A percentile compares a stretch with the other conserved stretches of the same genome.
Conservation (phyloP, 2,888 invertebrate species). For the Cantharis rufa region DNA sequence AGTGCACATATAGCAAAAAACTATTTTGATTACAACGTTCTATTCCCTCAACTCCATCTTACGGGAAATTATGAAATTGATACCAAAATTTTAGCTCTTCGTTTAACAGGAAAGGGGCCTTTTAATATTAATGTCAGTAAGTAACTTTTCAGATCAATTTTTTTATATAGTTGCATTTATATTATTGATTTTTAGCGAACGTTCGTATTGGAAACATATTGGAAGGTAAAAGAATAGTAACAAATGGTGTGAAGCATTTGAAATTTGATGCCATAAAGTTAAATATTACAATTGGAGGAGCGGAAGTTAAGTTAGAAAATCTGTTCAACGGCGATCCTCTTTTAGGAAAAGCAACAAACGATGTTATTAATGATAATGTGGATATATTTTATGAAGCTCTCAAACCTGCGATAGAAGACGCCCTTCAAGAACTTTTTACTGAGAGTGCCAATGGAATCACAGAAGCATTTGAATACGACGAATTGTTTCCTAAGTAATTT, state of each 20-base stretch:
- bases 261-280: slow-evolving; percentile 68
- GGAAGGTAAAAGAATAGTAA: slow-evolving; percentile 63
- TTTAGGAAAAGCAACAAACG: too few relatives aligned
- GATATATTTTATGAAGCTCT: too few relatives aligned
- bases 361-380: too few relatives aligned
- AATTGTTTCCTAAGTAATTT: too few relatives aligned
- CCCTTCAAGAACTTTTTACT: too few relatives aligned
- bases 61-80: slow-evolving; percentile 13
- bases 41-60: background rate
- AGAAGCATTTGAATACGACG: too few relatives aligned
- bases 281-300: slow-evolving; percentile 63
- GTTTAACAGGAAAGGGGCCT: slow-evolving; percentile 10
- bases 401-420: too few relatives aligned
- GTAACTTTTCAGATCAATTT: background rate
- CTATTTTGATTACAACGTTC: slow-evolving; percentile 3
- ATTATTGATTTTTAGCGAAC: slow-evolving; percentile 59
- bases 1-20: slow-evolving; percentile 12
- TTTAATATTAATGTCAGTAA: slow-evolving; percentile 19
- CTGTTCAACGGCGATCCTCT: slow-evolving; percentile 61
- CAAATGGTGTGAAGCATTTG: slow-evolving; percentile 63
- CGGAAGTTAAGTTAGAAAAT: slow-evolving; percentile 66
- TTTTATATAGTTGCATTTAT: too few relatives aligned
- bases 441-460: too few relatives aligned
- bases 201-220: slow-evolving; percentile 68
- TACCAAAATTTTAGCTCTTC: slow-evolving; percentile 7